Evolutionary conservation across 2,797 vertebrate species (phyloP), one percentile per base, ranked within the genome.

Genomic region (Moxostoma hubbsi): DNA sequence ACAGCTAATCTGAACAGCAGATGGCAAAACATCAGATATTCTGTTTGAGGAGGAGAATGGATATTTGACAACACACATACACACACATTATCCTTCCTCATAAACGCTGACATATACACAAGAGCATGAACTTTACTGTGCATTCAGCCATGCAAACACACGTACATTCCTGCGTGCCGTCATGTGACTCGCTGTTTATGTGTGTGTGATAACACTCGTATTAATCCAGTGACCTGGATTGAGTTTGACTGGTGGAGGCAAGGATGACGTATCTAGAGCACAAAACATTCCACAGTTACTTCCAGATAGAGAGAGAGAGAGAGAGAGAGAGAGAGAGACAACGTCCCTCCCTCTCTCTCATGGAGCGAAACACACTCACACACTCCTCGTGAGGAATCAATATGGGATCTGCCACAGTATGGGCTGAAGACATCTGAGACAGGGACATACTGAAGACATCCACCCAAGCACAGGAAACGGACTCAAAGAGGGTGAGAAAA

Each of bases 1-100:
- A 90, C 84, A 92, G 90, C 92, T 97, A 96, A 98, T 98, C 96
- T 95, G 94, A 69, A 84, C 85, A 91, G 93, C 97, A 98, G 97
- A 98, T 98, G 97, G 96, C 94, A 93, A 95, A 94, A 95, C 89
- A 95, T 92, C 93, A 95, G 91, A 95, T 94, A 95, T 94, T 96
- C 95, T 93, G 93, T 97, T 94, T 94, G 94, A 95, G 93, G 92
- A 93, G 90, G 83, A 87, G 88, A 95, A 96, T 90, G 94, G 96
- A 96, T 92, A 68, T 66, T 85, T 62, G 58, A 13, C 54, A 61
- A 24, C 24, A 24, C 24, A 24, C 24, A 24, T 24, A 66, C 75
- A 67, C 76, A 80, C 8, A 51, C 58, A 50, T 45, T 64, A 57
- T 67, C 13, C 13, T 61, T 24, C 45, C 4, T 71, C 47, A 68